A percentile compares a stretch with the other conserved stretches of the same genome.
Evolutionary conservation across 2,888 invertebrate species (phyloP).

Genomic region (Epinotia ramella): DNA sequence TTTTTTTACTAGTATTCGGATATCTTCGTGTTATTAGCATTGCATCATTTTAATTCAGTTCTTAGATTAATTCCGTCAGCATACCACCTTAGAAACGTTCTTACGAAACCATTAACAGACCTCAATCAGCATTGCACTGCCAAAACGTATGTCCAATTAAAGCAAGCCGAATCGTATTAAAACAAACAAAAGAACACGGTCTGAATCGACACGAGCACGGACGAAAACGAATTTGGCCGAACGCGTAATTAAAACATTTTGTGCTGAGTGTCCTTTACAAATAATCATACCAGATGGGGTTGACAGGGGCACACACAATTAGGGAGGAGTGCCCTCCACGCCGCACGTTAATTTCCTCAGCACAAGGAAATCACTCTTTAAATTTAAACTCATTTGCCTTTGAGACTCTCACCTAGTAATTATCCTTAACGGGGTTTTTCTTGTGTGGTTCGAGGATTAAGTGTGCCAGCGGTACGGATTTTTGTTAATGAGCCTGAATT

Average conservation of each 20-base stretch:
- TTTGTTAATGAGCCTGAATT: slow-evolving; percentile 36
- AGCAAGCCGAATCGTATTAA: slow-evolving; percentile 23
- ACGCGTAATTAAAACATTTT: slow-evolving; percentile 55
- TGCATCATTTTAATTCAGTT: too few species aligned
- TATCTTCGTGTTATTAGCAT: too few species aligned
- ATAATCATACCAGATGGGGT: slow-evolving; percentile 49
- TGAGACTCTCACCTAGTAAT: slow-evolving; percentile 45
- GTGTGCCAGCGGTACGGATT: slow-evolving; percentile 26
- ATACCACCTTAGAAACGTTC: background rate
- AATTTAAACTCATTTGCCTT: slow-evolving; percentile 51
- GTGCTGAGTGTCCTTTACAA: slow-evolving; percentile 48
- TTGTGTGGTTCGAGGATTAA: slow-evolving; percentile 28
- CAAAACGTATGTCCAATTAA: slow-evolving; percentile 29
- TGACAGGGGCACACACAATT: slow-evolving; percentile 45
- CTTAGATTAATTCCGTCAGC: background rate
- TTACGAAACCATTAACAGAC: background rate
- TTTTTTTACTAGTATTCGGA: too few species aligned
- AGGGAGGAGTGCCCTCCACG: slow-evolving; percentile 40
- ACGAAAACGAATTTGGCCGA: slow-evolving; percentile 46
- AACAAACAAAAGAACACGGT: slow-evolving; percentile 41
- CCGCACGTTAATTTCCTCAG: slow-evolving; percentile 40
- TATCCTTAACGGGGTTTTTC: slow-evolving; percentile 44
- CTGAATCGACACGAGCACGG: slow-evolving; percentile 14
- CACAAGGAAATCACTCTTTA: slow-evolving; percentile 50
- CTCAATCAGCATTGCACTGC: slow-evolving; percentile 10